These are phyloP conservation scores for Nansenia antarctica DNA, from an alignment of 2,113 vertebrate species.

Conservation along the genomic window DNA sequence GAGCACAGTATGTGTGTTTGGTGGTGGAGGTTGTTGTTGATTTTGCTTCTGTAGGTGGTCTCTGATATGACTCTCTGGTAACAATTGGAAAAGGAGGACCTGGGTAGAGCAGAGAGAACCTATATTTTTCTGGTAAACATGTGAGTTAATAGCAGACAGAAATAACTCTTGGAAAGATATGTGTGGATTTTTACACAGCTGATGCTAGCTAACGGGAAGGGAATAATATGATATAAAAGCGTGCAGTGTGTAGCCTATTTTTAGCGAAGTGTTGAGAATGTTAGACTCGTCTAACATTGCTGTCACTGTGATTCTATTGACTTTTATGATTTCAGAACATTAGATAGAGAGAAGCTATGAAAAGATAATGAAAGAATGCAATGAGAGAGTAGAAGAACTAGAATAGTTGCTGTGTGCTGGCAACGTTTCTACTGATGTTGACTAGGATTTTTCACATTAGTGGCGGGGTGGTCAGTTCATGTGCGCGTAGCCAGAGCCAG, in stretches of 20 bases:
- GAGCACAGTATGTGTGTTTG: not conserved
- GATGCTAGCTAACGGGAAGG: slow-evolving; percentile 20
- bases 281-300: too few species aligned
- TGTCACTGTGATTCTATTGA: too few species aligned
- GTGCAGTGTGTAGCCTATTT: slow-evolving; percentile 41
- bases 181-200: slow-evolving; percentile 43
- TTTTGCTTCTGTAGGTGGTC: not conserved
- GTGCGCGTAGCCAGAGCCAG: too few species aligned
- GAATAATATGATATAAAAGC: slow-evolving; percentile 38
- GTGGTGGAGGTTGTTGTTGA: not conserved
- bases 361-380: too few species aligned
- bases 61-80: not conserved
- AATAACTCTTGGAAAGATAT: not conserved
- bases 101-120: not conserved
- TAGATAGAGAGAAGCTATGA: too few species aligned
- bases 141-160: slow-evolving; percentile 2
- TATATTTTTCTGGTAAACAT: slow-evolving; percentile 18
- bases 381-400: too few species aligned
- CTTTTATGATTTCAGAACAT: too few species aligned
- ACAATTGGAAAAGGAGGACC: not conserved
- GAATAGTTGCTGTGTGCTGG: too few species aligned
- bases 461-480: too few species aligned
- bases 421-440: too few species aligned
- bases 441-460: too few species aligned
- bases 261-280: too few species aligned